phyloP scores from a whole-genome alignment of 2,797 vertebrate species.

The Gorsachius magnificus region DNA sequence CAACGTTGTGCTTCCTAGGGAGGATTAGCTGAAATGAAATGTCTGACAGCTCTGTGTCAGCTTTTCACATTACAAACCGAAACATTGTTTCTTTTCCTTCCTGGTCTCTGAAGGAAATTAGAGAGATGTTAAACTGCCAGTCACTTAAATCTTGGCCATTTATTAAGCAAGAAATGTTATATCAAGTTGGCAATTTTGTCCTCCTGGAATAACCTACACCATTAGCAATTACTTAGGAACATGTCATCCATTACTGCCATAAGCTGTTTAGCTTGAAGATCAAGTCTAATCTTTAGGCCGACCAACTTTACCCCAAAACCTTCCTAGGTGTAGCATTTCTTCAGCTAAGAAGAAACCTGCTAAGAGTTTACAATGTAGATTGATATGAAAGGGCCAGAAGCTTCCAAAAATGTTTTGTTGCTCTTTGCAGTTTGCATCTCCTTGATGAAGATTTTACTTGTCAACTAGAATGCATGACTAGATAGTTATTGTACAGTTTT shows the following conservation, averaged over 20 bases:
- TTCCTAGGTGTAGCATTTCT: background rate
- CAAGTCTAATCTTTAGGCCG: background rate
- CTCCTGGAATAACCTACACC: background rate
- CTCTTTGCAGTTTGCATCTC: background rate
- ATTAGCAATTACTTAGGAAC: background rate
- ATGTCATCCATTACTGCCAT: background rate
- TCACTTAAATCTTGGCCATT: constrained; percentile 21
- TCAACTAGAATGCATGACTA: background rate
- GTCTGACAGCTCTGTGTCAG: constrained; percentile 45
- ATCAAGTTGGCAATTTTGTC: constrained; percentile 11
- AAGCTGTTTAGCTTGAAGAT: background rate
- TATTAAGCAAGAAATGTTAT: constrained; percentile 18
- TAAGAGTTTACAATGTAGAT: background rate
- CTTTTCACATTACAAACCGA: constrained; percentile 31
- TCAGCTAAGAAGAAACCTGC: background rate
- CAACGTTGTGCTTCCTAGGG: background rate
- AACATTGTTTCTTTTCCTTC: constrained; percentile 34
- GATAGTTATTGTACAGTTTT: background rate
- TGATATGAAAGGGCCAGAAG: background rate
- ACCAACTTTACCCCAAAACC: background rate
- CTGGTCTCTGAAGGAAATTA: constrained; percentile 30
- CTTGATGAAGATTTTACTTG: background rate
- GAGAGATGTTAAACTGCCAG: constrained; percentile 22
- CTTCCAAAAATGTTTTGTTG: background rate
- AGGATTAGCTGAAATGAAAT: constrained; percentile 35